These are phyloP conservation scores for Alviniconcha marisindica DNA, from an alignment of 1,140 invertebrate species.

Conservation along the genomic window DNA sequence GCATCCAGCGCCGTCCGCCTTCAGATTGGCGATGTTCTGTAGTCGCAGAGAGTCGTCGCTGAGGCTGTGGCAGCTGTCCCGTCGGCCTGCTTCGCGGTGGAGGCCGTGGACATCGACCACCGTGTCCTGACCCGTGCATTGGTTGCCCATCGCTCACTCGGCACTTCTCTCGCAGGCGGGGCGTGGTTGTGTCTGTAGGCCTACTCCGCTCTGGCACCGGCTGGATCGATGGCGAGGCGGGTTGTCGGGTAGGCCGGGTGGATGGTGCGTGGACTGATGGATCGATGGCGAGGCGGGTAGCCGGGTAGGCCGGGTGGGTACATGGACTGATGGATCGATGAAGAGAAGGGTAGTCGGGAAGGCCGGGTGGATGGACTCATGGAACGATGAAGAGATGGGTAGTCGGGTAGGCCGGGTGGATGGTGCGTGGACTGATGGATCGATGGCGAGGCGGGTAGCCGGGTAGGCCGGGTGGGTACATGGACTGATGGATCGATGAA, in stretches of 20 bases:
- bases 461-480: not conserved
- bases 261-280: not conserved
- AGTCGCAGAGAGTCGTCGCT: not conserved
- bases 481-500: not conserved
- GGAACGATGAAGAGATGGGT: not conserved
- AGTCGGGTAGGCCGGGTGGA: too few species aligned
- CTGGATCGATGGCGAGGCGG: not conserved
- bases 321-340: not conserved
- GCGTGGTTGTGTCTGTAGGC: not conserved
- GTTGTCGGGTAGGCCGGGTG: too few species aligned
- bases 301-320: not conserved
- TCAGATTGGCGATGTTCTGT: not conserved
- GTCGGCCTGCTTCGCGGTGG: not conserved
- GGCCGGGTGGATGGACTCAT: too few species aligned
- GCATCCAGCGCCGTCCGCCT: not conserved
- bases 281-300: not conserved
- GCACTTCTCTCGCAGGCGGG: too few species aligned
- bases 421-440: not conserved
- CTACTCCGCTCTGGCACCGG: not conserved
- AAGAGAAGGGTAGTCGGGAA: too few species aligned
- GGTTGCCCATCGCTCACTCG: too few species aligned
- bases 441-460: not conserved
- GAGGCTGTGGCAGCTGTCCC: not conserved
- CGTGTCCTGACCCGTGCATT: not conserved
- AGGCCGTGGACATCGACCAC: not conserved